Percentiles rank a stretch among this genome's conserved stretches.
Conservation (phyloP, 2,797 vertebrate species). For the Sebastes umbrosus region DNA sequence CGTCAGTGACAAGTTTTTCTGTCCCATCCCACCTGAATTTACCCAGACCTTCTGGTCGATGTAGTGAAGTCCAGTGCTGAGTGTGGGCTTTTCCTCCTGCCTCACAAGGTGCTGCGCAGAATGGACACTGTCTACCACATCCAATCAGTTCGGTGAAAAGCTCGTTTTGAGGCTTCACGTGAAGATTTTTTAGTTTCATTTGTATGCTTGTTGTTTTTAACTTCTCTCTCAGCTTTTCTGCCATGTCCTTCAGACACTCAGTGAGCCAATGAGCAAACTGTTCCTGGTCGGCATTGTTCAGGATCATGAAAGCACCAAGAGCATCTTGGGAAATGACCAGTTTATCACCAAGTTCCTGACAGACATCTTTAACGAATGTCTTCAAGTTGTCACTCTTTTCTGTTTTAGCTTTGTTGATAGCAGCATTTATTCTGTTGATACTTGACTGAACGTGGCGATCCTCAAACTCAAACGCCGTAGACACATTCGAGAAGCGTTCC, state of each 20-base stretch:
- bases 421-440: slow-evolving; percentile 39
- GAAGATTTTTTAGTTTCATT: too few relatives aligned
- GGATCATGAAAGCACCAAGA: slow-evolving; percentile 48
- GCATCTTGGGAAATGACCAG: slow-evolving; percentile 62
- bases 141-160: too few relatives aligned
- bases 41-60: too few relatives aligned
- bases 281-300: slow-evolving; percentile 54
- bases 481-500: neutral
- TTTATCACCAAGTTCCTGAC: slow-evolving; percentile 56
- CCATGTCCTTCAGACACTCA: slow-evolving; percentile 42
- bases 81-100: too few relatives aligned
- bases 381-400: neutral
- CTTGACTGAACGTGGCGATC: slow-evolving; percentile 5
- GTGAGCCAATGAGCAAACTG: slow-evolving; percentile 61
- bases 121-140: too few relatives aligned
- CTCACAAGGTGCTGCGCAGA: too few relatives aligned
- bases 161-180: too few relatives aligned
- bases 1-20: too few relatives aligned
- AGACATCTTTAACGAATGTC: slow-evolving; percentile 60
- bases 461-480: slow-evolving; percentile 19
- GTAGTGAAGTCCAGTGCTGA: too few relatives aligned
- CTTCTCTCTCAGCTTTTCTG: too few relatives aligned
- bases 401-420: slow-evolving; percentile 39
- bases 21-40: too few relatives aligned
- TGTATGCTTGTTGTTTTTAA: too few relatives aligned